Conservation (phyloP, 1,140 invertebrate genomes). For the Antheraea pernyi region DNA sequence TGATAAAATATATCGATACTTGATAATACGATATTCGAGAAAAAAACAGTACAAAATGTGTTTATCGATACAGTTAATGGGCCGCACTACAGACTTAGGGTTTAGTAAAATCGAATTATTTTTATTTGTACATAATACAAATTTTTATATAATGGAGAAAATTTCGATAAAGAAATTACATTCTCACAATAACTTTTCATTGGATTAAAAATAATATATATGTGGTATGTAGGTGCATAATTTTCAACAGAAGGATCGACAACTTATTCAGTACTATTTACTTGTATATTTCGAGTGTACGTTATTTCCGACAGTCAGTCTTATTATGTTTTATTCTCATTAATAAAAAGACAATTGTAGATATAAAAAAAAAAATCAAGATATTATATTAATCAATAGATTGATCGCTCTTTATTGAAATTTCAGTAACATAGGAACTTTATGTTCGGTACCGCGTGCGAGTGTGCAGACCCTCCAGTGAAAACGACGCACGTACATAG, state of each 20-base stretch:
- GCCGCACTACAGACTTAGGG: neutral
- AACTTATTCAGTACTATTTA: neutral
- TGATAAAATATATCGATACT: no score
- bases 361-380: neutral
- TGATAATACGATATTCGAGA: neutral
- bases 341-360: neutral
- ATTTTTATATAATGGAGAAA: neutral
- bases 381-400: neutral
- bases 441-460: neutral
- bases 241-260: neutral
- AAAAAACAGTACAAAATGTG: neutral
- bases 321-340: neutral
- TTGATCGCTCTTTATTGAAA: neutral
- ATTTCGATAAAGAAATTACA: neutral
- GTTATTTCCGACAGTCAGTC: neutral
- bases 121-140: neutral
- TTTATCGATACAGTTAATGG: slow-evolving; percentile 2
- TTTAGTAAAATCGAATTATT: neutral
- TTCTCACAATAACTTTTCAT: neutral
- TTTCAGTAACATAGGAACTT: no score
- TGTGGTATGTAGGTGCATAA: neutral
- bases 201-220: neutral
- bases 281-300: neutral
- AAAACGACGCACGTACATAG: slow-evolving; percentile 1
- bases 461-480: neutral